phyloP scores from a whole-genome alignment of 2,888 invertebrate species.

The Unio delphinus region DNA sequence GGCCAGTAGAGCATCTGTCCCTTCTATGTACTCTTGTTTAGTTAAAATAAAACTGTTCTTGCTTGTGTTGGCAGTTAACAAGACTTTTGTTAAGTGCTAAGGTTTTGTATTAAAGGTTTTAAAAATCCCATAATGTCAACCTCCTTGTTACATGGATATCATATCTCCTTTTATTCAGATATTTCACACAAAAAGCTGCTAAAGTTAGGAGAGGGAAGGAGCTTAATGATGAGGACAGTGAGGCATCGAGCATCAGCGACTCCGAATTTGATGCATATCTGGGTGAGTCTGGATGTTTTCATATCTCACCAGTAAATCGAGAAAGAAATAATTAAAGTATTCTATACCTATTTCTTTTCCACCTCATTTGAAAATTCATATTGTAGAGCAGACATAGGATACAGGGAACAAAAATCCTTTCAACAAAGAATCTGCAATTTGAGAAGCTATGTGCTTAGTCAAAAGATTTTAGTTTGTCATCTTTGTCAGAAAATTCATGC shows the following conservation, averaged over 20 bases:
- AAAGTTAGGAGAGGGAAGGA: constrained; percentile 32
- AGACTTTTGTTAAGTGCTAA: too few relatives aligned
- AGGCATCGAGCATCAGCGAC: constrained; percentile 82
- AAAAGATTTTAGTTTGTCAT: too few relatives aligned
- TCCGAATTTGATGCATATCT: constrained; percentile 84
- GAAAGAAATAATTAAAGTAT: background rate
- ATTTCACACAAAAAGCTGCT: constrained; percentile 65
- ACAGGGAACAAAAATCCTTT: background rate
- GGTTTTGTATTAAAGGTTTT: too few relatives aligned
- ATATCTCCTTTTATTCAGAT: constrained; percentile 44
- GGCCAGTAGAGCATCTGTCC: too few relatives aligned
- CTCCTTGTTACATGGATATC: background rate
- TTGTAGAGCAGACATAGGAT: background rate
- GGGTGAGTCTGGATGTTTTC: constrained; percentile 42
- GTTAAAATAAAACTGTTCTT: too few relatives aligned
- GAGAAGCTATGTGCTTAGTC: background rate
- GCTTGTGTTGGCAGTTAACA: too few relatives aligned
- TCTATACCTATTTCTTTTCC: too few relatives aligned
- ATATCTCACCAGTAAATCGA: background rate
- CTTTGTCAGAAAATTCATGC: too few relatives aligned
- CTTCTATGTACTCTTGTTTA: too few relatives aligned
- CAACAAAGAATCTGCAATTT: background rate
- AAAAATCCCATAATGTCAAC: background rate
- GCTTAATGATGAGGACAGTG: constrained; percentile 75
- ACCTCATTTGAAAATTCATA: too few relatives aligned